phyloP scores from a whole-genome alignment of 1,140 invertebrate species.

The Galleria mellonella region DNA sequence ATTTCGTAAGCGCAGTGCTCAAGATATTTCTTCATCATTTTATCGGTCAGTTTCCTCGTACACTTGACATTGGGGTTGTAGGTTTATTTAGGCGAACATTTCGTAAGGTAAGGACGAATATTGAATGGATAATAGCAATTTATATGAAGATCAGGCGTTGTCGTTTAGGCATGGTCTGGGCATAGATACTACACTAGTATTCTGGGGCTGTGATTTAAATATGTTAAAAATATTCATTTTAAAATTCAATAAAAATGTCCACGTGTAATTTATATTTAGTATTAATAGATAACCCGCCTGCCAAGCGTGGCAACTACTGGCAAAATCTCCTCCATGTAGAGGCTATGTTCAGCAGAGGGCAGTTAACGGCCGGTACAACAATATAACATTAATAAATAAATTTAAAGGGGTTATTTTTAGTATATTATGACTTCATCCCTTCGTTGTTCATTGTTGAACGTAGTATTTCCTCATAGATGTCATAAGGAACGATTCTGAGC shows the following conservation, averaged over 20 bases:
- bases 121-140: conserved; percentile 14
- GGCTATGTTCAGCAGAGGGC: too few species aligned
- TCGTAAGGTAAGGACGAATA: conserved; percentile 18
- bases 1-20: background rate
- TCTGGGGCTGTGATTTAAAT: background rate
- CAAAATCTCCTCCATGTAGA: too few species aligned
- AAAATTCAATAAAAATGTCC: background rate
- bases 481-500: too few species aligned
- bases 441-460: too few species aligned
- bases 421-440: too few species aligned
- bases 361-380: too few species aligned
- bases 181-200: background rate
- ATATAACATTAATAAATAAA: too few species aligned
- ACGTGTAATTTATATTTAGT: background rate
- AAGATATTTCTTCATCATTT: background rate
- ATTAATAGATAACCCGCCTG: background rate
- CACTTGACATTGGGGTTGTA: conserved; percentile 42
- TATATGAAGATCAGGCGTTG: background rate
- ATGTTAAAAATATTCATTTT: background rate
- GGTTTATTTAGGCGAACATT: conserved; percentile 17
- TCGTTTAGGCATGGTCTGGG: background rate
- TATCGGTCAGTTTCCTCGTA: conserved; percentile 29
- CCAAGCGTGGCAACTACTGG: background rate
- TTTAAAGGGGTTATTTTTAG: too few species aligned
- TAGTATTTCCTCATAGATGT: too few species aligned